phyloP scores from a whole-genome alignment of 1,140 invertebrate genomes.

The Anastrepha obliqua region DNA sequence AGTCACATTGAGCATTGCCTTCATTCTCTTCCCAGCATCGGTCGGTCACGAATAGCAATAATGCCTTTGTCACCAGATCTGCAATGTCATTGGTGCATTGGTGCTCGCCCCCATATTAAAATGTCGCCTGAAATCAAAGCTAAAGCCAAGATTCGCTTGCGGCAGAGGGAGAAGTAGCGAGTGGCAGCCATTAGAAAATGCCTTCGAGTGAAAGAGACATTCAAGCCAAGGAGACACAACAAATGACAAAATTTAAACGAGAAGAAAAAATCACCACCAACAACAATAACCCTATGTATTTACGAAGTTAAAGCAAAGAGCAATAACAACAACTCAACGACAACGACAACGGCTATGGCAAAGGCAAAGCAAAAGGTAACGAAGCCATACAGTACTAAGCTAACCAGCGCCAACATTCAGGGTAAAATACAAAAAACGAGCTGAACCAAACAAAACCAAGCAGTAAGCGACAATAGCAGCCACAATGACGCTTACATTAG shows the following conservation, averaged over 20 bases:
- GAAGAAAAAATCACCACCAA: slow-evolving; percentile 47
- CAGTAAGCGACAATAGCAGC: slow-evolving; percentile 43
- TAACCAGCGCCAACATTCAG: not conserved
- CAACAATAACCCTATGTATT: slow-evolving; percentile 51
- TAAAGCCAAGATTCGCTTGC: slow-evolving; percentile 52
- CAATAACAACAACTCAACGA: slow-evolving; percentile 46
- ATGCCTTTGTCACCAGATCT: slow-evolving; percentile 68
- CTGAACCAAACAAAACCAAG: slow-evolving; percentile 27
- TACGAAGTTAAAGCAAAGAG: slow-evolving; percentile 44
- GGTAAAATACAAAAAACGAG: slow-evolving; percentile 3
- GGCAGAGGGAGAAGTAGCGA: slow-evolving; percentile 50
- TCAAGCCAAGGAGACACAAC: slow-evolving; percentile 52
- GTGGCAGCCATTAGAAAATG: slow-evolving; percentile 31
- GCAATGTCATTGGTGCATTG: slow-evolving; percentile 71
- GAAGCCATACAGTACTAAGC: not conserved
- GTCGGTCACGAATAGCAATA: slow-evolving; percentile 54
- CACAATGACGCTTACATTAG: not conserved
- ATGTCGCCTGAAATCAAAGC: slow-evolving; percentile 55
- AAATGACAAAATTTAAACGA: slow-evolving; percentile 55
- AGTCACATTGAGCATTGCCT: not conserved
- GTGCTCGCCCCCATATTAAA: slow-evolving; percentile 66
- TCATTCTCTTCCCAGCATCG: not conserved
- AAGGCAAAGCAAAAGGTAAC: slow-evolving; percentile 24
- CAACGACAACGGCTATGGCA: slow-evolving; percentile 23
- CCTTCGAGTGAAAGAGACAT: slow-evolving; percentile 54